Evolutionary conservation across 2,888 invertebrate species (phyloP).

Genomic region (Margaritifera margaritifera): DNA sequence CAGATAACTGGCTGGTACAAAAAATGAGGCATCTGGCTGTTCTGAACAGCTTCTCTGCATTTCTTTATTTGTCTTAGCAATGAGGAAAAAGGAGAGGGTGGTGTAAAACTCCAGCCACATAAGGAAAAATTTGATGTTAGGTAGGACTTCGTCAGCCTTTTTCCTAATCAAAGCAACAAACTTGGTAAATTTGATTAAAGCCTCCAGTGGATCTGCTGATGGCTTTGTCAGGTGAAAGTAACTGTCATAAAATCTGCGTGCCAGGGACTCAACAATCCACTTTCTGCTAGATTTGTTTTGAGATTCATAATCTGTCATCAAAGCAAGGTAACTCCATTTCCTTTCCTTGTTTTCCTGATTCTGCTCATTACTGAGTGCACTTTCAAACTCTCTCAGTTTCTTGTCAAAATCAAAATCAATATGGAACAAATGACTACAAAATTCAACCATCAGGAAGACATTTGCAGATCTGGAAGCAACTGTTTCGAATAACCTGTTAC

Average conservation of each 20-base stretch:
- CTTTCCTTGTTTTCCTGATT: constrained; percentile 5
- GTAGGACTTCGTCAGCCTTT: constrained; percentile 28
- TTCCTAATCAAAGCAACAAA: constrained; percentile 37
- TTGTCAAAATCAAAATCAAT: constrained; percentile 16
- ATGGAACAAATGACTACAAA: constrained; percentile 25
- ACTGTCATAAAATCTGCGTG: constrained; percentile 38
- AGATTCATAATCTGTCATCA: constrained; percentile 13
- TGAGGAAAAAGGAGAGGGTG: constrained; percentile 38
- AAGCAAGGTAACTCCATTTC: constrained; percentile 3
- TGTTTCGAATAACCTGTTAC: constrained; percentile 8
- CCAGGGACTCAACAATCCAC: constrained; percentile 31
- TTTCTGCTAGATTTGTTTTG: not conserved
- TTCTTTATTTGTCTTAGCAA: constrained; percentile 27
- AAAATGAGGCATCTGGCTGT: constrained; percentile 26
- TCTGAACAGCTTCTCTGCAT: constrained; percentile 6
- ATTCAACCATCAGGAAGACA: constrained; percentile 18
- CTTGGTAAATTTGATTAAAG: constrained; percentile 49
- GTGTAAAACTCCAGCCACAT: constrained; percentile 55
- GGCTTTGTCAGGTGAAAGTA: constrained; percentile 19
- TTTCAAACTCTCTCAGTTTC: constrained; percentile 2
- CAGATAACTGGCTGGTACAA: constrained; percentile 41
- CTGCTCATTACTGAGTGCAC: constrained; percentile 2
- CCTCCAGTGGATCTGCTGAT: constrained; percentile 40
- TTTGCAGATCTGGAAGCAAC: constrained; percentile 18
- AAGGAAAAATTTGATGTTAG: constrained; percentile 37